Evolutionary conservation across 2,113 vertebrate genomes (phyloP).

Genomic region (Calidris pugnax): DNA sequence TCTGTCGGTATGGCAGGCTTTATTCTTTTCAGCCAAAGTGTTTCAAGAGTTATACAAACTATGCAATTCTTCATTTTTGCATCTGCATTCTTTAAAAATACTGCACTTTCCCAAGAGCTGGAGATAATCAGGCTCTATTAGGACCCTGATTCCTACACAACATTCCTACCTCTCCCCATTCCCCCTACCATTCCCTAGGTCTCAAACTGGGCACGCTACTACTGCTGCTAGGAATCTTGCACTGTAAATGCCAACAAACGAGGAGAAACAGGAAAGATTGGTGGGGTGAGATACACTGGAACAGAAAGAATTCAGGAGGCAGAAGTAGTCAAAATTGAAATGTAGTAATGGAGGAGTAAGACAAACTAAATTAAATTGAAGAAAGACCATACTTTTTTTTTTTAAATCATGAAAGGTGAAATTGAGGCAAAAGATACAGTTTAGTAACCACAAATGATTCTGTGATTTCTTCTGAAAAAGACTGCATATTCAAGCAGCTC

Average conservation of each 20-base stretch:
- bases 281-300: not conserved
- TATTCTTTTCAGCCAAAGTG: not conserved
- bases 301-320: not conserved
- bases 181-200: not conserved
- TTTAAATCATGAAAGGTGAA: not conserved
- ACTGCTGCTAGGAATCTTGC: not conserved
- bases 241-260: not conserved
- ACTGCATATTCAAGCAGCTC: not conserved
- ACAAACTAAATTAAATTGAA: not conserved
- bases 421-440: not conserved
- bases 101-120: not conserved
- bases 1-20: not conserved
- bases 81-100: not conserved
- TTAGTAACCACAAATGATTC: not conserved
- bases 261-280: not conserved
- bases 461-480: not conserved
- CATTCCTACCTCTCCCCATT: not conserved
- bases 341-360: fast-evolving
- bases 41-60: not conserved
- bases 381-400: not conserved
- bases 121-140: not conserved
- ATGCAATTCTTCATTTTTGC: not conserved
- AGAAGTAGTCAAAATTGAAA: not conserved
- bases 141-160: not conserved
- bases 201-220: not conserved